Evolutionary conservation across 2,797 vertebrate species (phyloP).

Genomic region (Xiphorhynchus erythropygius): DNA sequence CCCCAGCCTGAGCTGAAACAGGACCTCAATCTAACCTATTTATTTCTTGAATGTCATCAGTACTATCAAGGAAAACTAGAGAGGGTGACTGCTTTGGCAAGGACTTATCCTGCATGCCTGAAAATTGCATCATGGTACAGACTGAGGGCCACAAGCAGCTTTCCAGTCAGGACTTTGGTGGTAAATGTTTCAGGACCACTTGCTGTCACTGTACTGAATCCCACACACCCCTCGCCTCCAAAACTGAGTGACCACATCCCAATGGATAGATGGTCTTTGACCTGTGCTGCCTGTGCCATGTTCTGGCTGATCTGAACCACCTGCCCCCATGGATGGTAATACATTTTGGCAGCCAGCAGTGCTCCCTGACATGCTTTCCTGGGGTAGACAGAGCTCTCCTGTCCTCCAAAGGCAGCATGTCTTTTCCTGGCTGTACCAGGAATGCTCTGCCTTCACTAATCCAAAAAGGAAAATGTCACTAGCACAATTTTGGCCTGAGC

Average conservation of each 20-base stretch:
- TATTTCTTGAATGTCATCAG: background rate
- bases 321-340: rapidly evolving
- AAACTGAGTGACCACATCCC: background rate
- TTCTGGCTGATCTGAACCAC: background rate
- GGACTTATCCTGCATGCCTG: background rate
- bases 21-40: background rate
- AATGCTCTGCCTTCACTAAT: background rate
- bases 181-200: background rate
- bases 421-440: background rate
- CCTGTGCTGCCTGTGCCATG: background rate
- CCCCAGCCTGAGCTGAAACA: background rate
- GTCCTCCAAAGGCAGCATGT: background rate
- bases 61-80: background rate
- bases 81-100: background rate
- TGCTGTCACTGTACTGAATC: background rate
- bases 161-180: background rate
- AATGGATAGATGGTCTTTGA: background rate
- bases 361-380: background rate
- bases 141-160: background rate
- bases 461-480: background rate
- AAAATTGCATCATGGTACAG: background rate
- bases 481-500: background rate
- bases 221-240: background rate
- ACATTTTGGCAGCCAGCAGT: background rate
- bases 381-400: background rate